Base-by-base conservation (phyloP, 2,113 vertebrate species). In the Rafetus swinhoei region DNA sequence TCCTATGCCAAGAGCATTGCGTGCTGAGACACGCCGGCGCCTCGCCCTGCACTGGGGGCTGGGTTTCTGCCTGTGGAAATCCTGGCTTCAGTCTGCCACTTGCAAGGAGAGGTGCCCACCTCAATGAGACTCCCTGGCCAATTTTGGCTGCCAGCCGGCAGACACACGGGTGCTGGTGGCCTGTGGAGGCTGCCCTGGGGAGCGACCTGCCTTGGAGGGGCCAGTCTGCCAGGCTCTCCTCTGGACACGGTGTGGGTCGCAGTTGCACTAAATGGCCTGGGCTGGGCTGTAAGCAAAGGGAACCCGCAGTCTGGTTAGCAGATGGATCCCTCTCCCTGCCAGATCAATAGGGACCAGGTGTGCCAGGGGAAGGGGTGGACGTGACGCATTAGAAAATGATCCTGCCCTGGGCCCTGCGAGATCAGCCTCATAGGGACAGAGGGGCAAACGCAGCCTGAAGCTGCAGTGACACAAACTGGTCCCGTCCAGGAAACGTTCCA, bases 211-310 rank as follows among this genome's bases (percentile, higher is more conserved):
- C n/a, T 72, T 10, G n/a, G 65, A n/a, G n/a, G 65, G n/a, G 65
- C 9, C 22, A 12, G 57, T n/a, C 16, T n/a, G 62, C 15, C 0
- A 0, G 12, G 62, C n/a, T n/a, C n/a, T n/a, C n/a, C n/a, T n/a
- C n/a, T n/a, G n/a, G n/a, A n/a, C n/a, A n/a, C n/a, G n/a, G n/a
- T n/a, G n/a, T n/a, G n/a, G n/a, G n/a, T n/a, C n/a, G n/a, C n/a
- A n/a, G n/a, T n/a, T n/a, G n/a, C n/a, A n/a, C n/a, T n/a, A n/a
- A n/a, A n/a, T n/a, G n/a, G n/a, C n/a, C n/a, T n/a, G n/a, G n/a
- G n/a, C n/a, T n/a, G n/a, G n/a, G n/a, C n/a, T n/a, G n/a, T n/a
- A n/a, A n/a, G n/a, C n/a, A n/a, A n/a, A n/a, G 39, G 39, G 39
- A 39, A 39, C 39, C 39, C 39, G 3, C 39, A 39, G 39, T 39